These are phyloP conservation scores for Chloroceryle aenea DNA, from an alignment of 2,113 vertebrate genomes.

Conservation along the genomic window DNA sequence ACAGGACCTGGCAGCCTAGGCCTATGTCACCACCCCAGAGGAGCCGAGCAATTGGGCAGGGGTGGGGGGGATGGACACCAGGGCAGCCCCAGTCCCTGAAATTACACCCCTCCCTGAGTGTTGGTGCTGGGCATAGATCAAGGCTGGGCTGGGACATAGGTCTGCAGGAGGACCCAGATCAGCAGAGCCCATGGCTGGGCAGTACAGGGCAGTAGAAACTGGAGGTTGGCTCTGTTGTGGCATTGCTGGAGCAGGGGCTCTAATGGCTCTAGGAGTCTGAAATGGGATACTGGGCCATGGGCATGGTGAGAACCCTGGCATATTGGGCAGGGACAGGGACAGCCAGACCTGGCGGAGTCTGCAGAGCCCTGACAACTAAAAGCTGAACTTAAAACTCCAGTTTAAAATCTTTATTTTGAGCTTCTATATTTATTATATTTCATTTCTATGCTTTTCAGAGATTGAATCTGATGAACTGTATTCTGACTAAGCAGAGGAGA, in stretches of 20 bases:
- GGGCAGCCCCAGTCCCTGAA: not conserved
- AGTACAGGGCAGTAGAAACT: not conserved
- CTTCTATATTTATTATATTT: not conserved
- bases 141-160: fast-evolving
- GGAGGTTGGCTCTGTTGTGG: fast-evolving
- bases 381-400: not conserved
- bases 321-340: no score
- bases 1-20: not conserved
- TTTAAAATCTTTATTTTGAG: not conserved
- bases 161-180: fast-evolving
- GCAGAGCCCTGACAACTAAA: not conserved
- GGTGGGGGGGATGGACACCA: not conserved
- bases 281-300: not conserved
- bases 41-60: not conserved
- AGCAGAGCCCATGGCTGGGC: fast-evolving
- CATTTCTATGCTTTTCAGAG: not conserved
- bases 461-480: fast-evolving
- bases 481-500: not conserved
- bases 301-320: fast-evolving
- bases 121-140: fast-evolving
- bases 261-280: fast-evolving
- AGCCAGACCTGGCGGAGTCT: not conserved
- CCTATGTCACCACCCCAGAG: fast-evolving
- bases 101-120: no score
- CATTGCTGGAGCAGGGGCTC: no score